These are phyloP conservation scores for Acyrthosiphon pisum DNA, from an alignment of 1,140 invertebrate species.

Conservation along the genomic window DNA sequence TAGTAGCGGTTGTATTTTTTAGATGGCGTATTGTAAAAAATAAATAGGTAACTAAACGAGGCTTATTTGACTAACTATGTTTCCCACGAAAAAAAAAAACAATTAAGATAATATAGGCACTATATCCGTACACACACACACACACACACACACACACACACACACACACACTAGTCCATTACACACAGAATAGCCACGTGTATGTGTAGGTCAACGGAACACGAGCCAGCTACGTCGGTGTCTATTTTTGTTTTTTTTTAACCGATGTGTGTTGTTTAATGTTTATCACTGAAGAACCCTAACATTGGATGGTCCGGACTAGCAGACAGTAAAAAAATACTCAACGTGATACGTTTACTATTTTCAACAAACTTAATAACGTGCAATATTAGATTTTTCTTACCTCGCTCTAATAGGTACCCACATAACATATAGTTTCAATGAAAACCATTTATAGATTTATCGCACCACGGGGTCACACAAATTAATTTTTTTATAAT, in stretches of 20 bases:
- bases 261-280: neutral
- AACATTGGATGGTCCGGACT: neutral
- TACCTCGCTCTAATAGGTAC: neutral
- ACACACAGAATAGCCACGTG: neutral
- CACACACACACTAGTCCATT: neutral
- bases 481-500: neutral
- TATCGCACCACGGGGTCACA: neutral
- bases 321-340: neutral
- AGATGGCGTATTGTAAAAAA: neutral
- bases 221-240: slow-evolving; percentile 15
- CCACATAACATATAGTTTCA: neutral
- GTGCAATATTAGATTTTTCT: neutral
- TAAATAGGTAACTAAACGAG: slow-evolving; percentile 6
- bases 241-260: slow-evolving; percentile 42
- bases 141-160: neutral
- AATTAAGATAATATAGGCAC: neutral
- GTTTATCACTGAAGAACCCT: neutral
- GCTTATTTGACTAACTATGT: neutral
- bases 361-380: neutral
- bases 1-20: neutral
- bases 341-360: neutral
- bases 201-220: slow-evolving; percentile 42
- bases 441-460: neutral
- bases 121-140: neutral
- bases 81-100: slow-evolving; percentile 18